Evolutionary conservation across 2,797 vertebrate species (phyloP).

Genomic region (Peromyscus melanophrys): DNA sequence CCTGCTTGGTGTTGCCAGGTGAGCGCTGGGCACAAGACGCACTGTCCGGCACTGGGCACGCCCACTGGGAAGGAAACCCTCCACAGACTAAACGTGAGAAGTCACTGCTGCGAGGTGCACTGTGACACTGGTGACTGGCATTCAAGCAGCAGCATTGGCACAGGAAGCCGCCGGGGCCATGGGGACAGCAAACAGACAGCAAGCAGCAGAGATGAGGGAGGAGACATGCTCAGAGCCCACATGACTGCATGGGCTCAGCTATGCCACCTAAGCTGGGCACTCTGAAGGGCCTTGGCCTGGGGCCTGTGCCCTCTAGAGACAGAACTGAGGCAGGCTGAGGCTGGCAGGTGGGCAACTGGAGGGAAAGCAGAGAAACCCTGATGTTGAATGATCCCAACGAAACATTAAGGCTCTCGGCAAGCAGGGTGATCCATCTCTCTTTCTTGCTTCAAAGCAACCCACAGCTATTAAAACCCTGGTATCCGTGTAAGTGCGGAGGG

Average conservation of each 20-base stretch:
- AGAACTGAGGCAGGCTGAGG: neutral
- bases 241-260: too few species aligned
- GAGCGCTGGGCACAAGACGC: neutral
- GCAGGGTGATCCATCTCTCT: neutral
- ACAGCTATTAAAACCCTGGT: neutral
- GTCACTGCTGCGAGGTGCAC: fast-evolving
- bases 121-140: fast-evolving
- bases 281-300: neutral
- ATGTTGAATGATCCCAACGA: neutral
- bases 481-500: too few species aligned
- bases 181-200: neutral
- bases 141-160: neutral
- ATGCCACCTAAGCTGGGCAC: neutral
- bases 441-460: neutral
- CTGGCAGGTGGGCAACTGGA: neutral
- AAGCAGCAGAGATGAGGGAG: neutral
- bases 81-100: neutral
- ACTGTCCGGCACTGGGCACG: neutral
- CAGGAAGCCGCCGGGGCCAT: neutral
- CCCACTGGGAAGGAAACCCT: neutral
- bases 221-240: fast-evolving
- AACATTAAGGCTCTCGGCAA: neutral
- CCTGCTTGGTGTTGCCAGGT: too few species aligned
- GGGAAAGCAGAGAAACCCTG: neutral
- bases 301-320: fast-evolving